These are phyloP conservation scores for Cryptotermes secundus DNA, from an alignment of 1,140 invertebrate species.

Conservation along the genomic window DNA sequence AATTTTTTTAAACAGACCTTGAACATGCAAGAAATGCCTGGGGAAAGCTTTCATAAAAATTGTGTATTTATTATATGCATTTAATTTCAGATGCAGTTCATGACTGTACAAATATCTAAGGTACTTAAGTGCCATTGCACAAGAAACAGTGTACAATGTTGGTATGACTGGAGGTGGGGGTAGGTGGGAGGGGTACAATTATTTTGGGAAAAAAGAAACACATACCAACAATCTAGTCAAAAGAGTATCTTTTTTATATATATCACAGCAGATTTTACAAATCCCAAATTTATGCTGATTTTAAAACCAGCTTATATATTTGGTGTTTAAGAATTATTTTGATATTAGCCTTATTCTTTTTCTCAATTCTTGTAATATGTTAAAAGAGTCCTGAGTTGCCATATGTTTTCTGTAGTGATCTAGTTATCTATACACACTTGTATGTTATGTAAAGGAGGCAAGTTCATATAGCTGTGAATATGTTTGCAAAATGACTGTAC, in stretches of 20 bases:
- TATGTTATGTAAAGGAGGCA: conserved; percentile 14
- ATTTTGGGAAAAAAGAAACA: neutral
- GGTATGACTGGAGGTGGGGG: neutral
- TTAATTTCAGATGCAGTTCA: neutral
- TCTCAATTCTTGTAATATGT: neutral
- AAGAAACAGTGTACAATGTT: neutral
- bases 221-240: conserved; percentile 16
- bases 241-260: neutral
- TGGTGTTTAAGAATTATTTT: neutral
- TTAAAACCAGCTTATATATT: neutral
- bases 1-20: no score
- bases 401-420: neutral
- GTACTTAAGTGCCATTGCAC: neutral
- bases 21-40: no score
- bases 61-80: neutral
- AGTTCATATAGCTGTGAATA: conserved; percentile 8
- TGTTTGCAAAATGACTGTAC: neutral
- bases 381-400: neutral
- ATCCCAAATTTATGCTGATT: neutral
- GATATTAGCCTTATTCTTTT: neutral
- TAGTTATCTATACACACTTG: neutral
- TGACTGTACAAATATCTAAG: neutral
- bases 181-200: neutral
- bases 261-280: neutral
- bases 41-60: neutral